Percentiles rank a stretch among this genome's conserved stretches.
phyloP scores from a whole-genome alignment of 1,140 invertebrate species.

The Conus betulinus region DNA sequence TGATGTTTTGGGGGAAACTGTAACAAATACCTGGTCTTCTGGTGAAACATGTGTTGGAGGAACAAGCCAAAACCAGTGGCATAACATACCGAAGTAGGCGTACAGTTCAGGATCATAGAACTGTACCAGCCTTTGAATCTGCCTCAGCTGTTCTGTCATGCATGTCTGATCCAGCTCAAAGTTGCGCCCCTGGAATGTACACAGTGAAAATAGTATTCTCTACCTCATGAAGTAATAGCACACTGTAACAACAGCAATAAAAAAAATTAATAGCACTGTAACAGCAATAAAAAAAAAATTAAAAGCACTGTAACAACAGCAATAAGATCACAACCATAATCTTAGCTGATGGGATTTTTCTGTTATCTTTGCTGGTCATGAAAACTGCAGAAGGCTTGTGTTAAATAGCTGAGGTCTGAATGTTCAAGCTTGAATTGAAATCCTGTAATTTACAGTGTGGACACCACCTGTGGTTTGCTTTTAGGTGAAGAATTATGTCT shows the following conservation, averaged over 20 bases:
- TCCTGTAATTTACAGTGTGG: too few relatives aligned
- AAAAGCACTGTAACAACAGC: background rate
- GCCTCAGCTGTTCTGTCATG: constrained; percentile 94
- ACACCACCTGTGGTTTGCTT: too few relatives aligned
- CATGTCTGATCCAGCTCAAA: constrained; percentile 98
- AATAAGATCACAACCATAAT: background rate
- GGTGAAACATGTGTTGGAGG: too few relatives aligned
- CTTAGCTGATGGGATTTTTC: too few relatives aligned
- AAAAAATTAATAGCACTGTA: background rate
- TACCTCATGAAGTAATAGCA: background rate
- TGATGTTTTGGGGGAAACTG: too few relatives aligned
- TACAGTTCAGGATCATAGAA: constrained; percentile 90
- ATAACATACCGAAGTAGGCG: constrained; percentile 81
- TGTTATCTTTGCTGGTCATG: too few relatives aligned
- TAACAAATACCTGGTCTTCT: too few relatives aligned
- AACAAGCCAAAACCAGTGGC: too few relatives aligned
- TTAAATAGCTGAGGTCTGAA: too few relatives aligned
- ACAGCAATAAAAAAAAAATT: background rate
- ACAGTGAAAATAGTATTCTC: background rate
- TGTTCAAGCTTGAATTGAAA: too few relatives aligned
- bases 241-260: background rate
- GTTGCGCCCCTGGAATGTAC: constrained; percentile 85
- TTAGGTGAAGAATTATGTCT: too few relatives aligned
- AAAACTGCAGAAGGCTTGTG: too few relatives aligned
- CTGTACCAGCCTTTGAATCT: constrained; percentile 88